These are phyloP conservation scores for Rhagonycha fulva DNA, from an alignment of 2,888 invertebrate genomes.

Conservation along the genomic window DNA sequence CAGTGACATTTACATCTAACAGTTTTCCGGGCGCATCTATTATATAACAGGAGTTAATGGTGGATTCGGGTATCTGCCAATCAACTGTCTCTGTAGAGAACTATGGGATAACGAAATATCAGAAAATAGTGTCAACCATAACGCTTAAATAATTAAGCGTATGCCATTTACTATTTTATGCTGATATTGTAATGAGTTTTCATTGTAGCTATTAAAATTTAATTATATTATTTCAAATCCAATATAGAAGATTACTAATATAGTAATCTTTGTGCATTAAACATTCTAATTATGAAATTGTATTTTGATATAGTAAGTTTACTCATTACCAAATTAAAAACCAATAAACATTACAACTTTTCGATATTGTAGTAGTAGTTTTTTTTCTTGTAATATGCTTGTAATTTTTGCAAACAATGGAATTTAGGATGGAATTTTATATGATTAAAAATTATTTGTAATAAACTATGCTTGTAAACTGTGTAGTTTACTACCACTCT, in stretches of 20 bases:
- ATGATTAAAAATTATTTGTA: too few species aligned
- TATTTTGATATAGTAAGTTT: too few species aligned
- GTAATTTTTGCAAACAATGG: too few species aligned
- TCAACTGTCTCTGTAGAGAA: constrained; percentile 41
- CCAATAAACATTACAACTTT: too few species aligned
- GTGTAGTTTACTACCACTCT: too few species aligned
- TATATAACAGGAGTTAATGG: constrained; percentile 51
- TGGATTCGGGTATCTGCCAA: constrained; percentile 50
- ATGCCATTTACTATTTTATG: constrained; percentile 1
- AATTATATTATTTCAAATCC: neutral
- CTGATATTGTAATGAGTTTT: neutral
- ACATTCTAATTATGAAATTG: too few species aligned
- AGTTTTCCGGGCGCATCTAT: constrained; percentile 45
- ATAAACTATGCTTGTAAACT: too few species aligned
- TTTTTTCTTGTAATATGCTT: too few species aligned
- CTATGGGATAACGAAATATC: constrained; percentile 19
- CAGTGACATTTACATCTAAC: constrained; percentile 46
- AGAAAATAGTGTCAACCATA: constrained; percentile 13
- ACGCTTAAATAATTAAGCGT: constrained; percentile 16
- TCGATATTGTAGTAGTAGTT: too few species aligned
- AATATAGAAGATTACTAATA: neutral
- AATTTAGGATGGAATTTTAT: too few species aligned
- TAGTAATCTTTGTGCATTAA: too few species aligned
- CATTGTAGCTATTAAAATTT: neutral
- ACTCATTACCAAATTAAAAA: too few species aligned